A percentile compares a stretch with the other conserved stretches of the same genome.
Evolutionary conservation across 2,113 vertebrate species (phyloP).

Genomic region (Tapirus terrestris): DNA sequence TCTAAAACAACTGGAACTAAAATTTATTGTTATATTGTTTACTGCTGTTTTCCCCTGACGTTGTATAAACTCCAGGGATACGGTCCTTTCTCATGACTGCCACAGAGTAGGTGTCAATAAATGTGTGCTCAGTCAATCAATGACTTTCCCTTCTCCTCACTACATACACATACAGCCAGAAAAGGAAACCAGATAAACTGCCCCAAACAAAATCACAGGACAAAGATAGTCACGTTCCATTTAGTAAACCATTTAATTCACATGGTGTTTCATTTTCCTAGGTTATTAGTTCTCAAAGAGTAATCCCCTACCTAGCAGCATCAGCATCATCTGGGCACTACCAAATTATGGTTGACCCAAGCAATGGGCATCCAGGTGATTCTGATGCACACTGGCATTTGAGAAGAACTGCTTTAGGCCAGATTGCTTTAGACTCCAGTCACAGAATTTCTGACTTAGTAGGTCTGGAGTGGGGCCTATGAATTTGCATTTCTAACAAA

Average conservation of each 20-base stretch:
- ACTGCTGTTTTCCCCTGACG: neutral
- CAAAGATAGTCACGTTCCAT: neutral
- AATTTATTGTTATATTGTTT: neutral
- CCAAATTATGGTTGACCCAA: neutral
- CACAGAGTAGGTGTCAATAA: neutral
- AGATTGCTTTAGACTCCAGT: neutral
- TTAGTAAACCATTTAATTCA: neutral
- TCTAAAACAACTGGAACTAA: neutral
- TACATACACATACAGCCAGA: neutral
- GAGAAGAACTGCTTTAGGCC: neutral
- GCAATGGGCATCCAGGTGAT: neutral
- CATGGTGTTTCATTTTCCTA: neutral
- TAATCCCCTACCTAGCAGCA: neutral
- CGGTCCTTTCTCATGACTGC: neutral
- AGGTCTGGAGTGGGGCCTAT: neutral
- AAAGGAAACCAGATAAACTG: neutral
- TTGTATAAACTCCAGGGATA: neutral
- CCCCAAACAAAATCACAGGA: neutral
- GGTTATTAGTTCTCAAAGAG: neutral
- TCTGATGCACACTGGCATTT: neutral
- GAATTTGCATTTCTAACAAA: neutral
- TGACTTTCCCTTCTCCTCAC: neutral
- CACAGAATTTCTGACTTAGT: neutral
- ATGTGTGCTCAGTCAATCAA: neutral
- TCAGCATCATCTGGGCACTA: neutral